Conservation (phyloP, 2,797 vertebrate genomes). For the Clarias platycephalus region DNA sequence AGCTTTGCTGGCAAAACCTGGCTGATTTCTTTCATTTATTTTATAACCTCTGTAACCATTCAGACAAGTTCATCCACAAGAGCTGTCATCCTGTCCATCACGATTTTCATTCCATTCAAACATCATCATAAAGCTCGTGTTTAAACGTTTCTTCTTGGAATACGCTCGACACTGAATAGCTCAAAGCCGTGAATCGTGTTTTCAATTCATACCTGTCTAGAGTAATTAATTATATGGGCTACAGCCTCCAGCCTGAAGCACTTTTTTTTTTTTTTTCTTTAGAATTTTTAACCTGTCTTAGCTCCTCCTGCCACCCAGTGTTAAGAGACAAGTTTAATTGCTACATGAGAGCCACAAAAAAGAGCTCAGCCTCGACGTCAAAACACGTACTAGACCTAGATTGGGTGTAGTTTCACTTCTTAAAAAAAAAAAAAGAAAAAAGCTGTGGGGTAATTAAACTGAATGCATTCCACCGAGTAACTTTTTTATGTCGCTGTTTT, state of each 20-base stretch:
- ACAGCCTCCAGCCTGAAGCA: constrained; percentile 71
- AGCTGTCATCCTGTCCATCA: not conserved
- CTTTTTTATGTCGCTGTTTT: constrained; percentile 47
- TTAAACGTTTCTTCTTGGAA: constrained; percentile 58
- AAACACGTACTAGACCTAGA: constrained; percentile 80
- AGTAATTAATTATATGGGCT: constrained; percentile 90
- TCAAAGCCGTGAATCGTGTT: constrained; percentile 68
- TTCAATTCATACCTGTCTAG: constrained; percentile 80
- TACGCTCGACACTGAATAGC: constrained; percentile 60
- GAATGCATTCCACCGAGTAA: constrained; percentile 70
- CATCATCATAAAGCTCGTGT: constrained; percentile 34
- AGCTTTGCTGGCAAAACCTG: not conserved
- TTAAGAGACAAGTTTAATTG: constrained; percentile 83
- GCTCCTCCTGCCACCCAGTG: constrained; percentile 79
- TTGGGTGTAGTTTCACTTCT: constrained; percentile 82
- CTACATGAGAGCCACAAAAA: constrained; percentile 81
- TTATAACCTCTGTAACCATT: not conserved
- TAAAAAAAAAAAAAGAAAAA: constrained; percentile 44
- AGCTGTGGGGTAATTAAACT: constrained; percentile 83
- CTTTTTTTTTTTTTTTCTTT: constrained; percentile 69
- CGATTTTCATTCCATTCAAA: not conserved
- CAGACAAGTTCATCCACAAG: not conserved
- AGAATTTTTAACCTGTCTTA: constrained; percentile 69
- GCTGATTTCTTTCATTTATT: not conserved
- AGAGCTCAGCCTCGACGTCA: constrained; percentile 73